Percentiles rank a stretch among this genome's conserved stretches.
Evolutionary conservation across 2,888 invertebrate species (phyloP).

Genomic region (Eueremaeus valkanovi): DNA sequence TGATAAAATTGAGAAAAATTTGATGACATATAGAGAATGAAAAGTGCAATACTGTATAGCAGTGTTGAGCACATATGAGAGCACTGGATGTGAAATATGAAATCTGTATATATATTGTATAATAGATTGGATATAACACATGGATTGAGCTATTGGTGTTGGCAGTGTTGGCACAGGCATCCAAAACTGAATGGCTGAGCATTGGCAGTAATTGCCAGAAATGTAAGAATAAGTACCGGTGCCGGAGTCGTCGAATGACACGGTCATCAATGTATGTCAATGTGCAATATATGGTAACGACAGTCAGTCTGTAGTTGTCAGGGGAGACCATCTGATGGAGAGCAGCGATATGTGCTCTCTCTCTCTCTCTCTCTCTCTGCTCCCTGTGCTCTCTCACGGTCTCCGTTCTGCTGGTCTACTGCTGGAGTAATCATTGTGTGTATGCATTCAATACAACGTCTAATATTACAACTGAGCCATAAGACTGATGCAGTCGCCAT

Average conservation of each 20-base stretch:
- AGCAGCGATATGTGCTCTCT: not conserved
- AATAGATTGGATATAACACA: not conserved
- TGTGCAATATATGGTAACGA: slow-evolving; percentile 4
- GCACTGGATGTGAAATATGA: not conserved
- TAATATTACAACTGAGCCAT: not conserved
- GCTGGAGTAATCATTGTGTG: no score
- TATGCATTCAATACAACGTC: no score
- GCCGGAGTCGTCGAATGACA: no score
- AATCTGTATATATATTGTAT: not conserved
- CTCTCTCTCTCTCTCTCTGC: no score
- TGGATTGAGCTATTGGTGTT: not conserved
- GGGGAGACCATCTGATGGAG: not conserved
- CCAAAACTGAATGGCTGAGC: not conserved
- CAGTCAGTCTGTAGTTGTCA: not conserved
- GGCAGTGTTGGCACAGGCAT: not conserved
- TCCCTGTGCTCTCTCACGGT: no score
- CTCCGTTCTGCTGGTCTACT: no score
- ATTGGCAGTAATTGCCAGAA: not conserved
- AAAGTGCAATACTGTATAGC: no score
- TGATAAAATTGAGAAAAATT: no score
- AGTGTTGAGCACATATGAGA: no score
- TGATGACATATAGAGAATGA: no score
- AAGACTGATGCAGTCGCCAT: not conserved
- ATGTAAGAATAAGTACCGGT: no score
- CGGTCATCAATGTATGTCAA: slow-evolving; percentile 16